Conservation (phyloP, 2,797 vertebrate species). For the Microcaecilia unicolor region DNA sequence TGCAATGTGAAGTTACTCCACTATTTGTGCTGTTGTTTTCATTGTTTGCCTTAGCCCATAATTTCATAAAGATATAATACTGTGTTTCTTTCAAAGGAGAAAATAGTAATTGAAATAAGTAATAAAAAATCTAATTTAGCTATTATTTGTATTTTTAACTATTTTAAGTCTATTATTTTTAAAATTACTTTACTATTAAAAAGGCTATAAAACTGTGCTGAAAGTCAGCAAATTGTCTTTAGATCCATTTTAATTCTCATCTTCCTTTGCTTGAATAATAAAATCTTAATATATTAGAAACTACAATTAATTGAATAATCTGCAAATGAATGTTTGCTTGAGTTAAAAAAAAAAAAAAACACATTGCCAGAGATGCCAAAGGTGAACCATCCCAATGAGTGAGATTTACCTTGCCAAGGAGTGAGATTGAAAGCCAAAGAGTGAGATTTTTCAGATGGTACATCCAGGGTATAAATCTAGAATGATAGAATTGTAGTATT, state of each 20-base stretch:
- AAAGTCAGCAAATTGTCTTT: constrained; percentile 35
- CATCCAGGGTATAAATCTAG: no score
- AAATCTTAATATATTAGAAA: constrained; percentile 44
- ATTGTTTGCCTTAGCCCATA: constrained; percentile 26
- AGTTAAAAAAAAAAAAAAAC: no score
- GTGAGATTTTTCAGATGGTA: no score
- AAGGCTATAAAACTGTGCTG: constrained; percentile 39
- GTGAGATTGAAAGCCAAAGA: no score
- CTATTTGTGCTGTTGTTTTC: constrained; percentile 23
- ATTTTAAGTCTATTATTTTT: constrained; percentile 53
- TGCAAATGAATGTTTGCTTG: constrained; percentile 29
- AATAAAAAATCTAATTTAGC: constrained; percentile 53
- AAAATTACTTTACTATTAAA: constrained; percentile 52
- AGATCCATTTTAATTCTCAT: constrained; percentile 29
- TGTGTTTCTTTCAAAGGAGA: constrained; percentile 31
- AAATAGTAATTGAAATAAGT: constrained; percentile 38
- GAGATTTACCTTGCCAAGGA: no score
- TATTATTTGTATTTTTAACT: constrained; percentile 20
- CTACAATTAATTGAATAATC: constrained; percentile 52
- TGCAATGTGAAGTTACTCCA: constrained; percentile 11
- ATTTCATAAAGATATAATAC: constrained; percentile 28
- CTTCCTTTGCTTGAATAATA: constrained; percentile 48
- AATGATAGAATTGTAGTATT: no score
- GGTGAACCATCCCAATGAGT: no score
- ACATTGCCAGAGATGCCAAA: no score